A percentile compares a stretch with the other conserved stretches of the same genome.
Evolutionary conservation across 1,140 invertebrate genomes (phyloP).

Genomic region (Hesperophylax magnus): DNA sequence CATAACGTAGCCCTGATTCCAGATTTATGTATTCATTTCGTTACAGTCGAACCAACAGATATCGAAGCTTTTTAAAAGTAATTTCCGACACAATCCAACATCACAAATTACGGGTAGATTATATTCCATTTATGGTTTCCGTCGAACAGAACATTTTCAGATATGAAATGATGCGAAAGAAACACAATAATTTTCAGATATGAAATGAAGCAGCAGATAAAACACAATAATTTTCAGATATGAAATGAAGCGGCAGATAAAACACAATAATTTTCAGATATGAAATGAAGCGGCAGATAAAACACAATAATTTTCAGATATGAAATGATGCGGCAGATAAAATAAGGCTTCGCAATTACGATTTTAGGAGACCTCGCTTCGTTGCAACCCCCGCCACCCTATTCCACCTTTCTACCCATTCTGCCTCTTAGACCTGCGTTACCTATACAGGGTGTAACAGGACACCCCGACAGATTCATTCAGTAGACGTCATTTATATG

Average conservation of each 20-base stretch:
- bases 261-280: conserved; percentile 6
- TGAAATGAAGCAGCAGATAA: not conserved
- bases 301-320: conserved; percentile 6
- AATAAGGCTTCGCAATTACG: not conserved
- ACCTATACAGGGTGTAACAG: no score
- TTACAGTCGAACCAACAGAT: no score
- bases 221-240: conserved; percentile 6
- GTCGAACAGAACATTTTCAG: not conserved
- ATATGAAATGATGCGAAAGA: not conserved
- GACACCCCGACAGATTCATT: no score
- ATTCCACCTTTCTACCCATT: not conserved
- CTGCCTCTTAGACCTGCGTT: no score
- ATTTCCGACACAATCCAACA: not conserved
- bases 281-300: not conserved
- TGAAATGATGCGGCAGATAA: not conserved
- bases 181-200: conserved; percentile 2
- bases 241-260: not conserved
- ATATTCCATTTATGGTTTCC: not conserved
- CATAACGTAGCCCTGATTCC: not conserved
- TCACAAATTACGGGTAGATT: not conserved
- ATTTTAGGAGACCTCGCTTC: not conserved
- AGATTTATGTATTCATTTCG: no score
- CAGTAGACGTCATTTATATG: no score
- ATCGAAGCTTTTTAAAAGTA: not conserved
- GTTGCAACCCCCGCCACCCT: not conserved